Evolutionary conservation across 2,113 vertebrate species (phyloP), one percentile per base, ranked within the genome.

Genomic region (Eupsittula cactorum): DNA sequence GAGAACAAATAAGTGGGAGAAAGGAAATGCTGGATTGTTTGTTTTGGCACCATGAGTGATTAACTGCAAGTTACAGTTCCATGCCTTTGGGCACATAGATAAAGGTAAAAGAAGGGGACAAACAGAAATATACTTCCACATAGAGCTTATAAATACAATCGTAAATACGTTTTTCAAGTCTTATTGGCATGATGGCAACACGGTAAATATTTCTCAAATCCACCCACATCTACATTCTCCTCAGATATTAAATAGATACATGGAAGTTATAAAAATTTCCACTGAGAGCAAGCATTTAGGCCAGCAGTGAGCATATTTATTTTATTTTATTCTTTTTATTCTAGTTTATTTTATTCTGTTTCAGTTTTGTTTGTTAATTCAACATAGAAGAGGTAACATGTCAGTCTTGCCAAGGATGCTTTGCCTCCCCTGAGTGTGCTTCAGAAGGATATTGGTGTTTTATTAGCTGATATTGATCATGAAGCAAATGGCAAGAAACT

Each of bases 401-500:
- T 62, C 57, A 75, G 46, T 79, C 88, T 94, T 73, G 35, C 60
- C 39, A 82, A 87, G 73, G 73, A 81, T 55, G 59, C n/a, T 90
- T 88, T 83, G 73, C 74, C 37, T 93, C 87, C 24, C 25, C 21
- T 41, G 65, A 73, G 16, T 16, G 12, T 46, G 55, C 67, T 80
- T 91, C 91, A 53, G 82, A 84, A 91, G 92, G 74, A 71, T 35
- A 42, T 17, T 10, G 12, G 8, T 73, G 50, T 65, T 93, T 94
- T 82, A 90, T 64, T 92, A 46, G 53, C 25, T 93, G 89, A 82
- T 77, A 92, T 35, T 64, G 87, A 92, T 75, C 86, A 78, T 63
- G 62, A 81, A 94, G 63, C 33, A 96, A 95, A 71, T 88, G 64
- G 86, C 74, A 95, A 92, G 71, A 96, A 78, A 88, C 79, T 91